Percentiles rank a stretch among this genome's conserved stretches.
Evolutionary conservation across 2,888 invertebrate species (phyloP).

Genomic region (Eudemis profundana): DNA sequence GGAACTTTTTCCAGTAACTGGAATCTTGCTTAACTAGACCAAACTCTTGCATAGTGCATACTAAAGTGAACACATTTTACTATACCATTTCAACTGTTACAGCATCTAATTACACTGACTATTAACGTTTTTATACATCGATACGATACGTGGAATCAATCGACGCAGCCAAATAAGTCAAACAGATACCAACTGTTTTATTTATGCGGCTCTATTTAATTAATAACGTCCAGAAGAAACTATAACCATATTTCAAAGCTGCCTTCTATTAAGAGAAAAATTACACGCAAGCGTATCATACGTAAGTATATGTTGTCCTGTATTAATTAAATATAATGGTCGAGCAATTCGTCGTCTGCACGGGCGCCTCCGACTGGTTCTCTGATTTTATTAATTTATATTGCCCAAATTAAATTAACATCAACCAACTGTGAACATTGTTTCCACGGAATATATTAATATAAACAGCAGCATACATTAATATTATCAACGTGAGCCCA

Average conservation of each 20-base stretch:
- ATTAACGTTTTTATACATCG: conserved; percentile 25
- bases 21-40: conserved; percentile 4
- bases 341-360: conserved; percentile 66
- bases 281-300: conserved; percentile 67
- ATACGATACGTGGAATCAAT: conserved; percentile 36
- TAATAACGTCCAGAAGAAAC: conserved; percentile 58
- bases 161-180: conserved; percentile 39
- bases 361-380: conserved; percentile 60
- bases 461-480: conserved; percentile 28
- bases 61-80: conserved; percentile 13
- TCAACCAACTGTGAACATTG: conserved; percentile 68
- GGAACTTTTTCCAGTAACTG: background rate
- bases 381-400: conserved; percentile 73
- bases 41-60: conserved; percentile 2
- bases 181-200: conserved; percentile 49
- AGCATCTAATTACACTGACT: conserved; percentile 23
- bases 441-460: conserved; percentile 60
- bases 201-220: conserved; percentile 53
- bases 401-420: conserved; percentile 76
- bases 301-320: conserved; percentile 68
- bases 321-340: conserved; percentile 79
- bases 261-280: conserved; percentile 65
- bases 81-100: conserved; percentile 14
- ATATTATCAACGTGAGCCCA: conserved; percentile 12
- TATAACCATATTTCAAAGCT: conserved; percentile 68